Conservation (phyloP, 2,888 invertebrate species). For the Scaptomyza parva region DNA sequence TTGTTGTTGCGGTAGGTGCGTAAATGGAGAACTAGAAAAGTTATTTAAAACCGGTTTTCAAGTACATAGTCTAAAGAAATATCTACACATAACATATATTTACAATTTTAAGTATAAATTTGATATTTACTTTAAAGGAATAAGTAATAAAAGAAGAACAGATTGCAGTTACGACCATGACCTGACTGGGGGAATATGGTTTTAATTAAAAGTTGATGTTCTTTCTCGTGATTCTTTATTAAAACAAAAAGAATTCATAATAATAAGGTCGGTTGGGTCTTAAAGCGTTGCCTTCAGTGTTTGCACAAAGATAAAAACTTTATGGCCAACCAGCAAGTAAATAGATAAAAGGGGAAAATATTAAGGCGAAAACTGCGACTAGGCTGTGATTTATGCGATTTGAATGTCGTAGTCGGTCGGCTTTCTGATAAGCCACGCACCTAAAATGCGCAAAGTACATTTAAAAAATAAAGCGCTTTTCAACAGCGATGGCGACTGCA, state of each 20-base stretch:
- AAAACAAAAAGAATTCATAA: constrained; percentile 27
- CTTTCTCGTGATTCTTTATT: constrained; percentile 46
- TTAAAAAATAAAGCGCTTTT: constrained; percentile 41
- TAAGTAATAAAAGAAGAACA: constrained; percentile 6
- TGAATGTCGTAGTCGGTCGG: constrained; percentile 58
- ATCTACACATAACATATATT: no score
- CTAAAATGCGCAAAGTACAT: constrained; percentile 51
- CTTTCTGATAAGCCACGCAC: constrained; percentile 70
- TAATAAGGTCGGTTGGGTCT: constrained; percentile 76
- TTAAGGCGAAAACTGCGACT: constrained; percentile 70
- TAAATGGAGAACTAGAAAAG: constrained; percentile 40
- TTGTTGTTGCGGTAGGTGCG: constrained; percentile 27
- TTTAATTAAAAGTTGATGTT: constrained; percentile 68
- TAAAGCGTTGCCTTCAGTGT: constrained; percentile 66
- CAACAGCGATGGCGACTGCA: constrained; percentile 52
- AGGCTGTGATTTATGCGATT: constrained; percentile 79
- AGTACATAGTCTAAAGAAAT: no score
- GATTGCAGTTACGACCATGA: constrained; percentile 36
- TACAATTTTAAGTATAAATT: constrained; percentile 2
- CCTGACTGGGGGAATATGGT: constrained; percentile 28
- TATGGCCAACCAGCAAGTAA: constrained; percentile 68
- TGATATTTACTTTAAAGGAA: not conserved
- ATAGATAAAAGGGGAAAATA: constrained; percentile 72
- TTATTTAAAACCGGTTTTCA: constrained; percentile 46
- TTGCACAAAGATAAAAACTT: constrained; percentile 78